Conservation (phyloP, 2,888 invertebrate species). For the Colletes collaris region DNA sequence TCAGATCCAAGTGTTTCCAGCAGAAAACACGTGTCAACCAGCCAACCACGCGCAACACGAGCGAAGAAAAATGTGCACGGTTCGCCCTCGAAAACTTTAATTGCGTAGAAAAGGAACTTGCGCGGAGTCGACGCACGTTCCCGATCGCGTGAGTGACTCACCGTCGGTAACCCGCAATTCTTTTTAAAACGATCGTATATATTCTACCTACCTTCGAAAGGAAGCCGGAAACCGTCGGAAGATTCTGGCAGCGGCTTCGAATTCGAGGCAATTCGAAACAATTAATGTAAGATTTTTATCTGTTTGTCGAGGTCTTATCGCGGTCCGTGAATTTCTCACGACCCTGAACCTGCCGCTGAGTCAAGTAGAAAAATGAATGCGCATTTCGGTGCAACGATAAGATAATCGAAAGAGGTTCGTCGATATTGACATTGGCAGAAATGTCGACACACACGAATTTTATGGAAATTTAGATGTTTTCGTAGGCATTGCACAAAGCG, state of each 20-base stretch:
- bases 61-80: background rate
- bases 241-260: background rate
- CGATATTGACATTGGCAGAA: background rate
- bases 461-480: too few species aligned
- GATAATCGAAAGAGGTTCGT: slow-evolving; percentile 16
- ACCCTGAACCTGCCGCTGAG: slow-evolving; percentile 32
- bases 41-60: slow-evolving; percentile 1
- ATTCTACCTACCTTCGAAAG: background rate
- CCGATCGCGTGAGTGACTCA: slow-evolving; percentile 14
- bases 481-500: slow-evolving; percentile 8
- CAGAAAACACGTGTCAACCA: slow-evolving; percentile 17
- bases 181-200: background rate
- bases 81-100: background rate
- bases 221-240: background rate
- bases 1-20: slow-evolving; percentile 2
- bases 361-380: slow-evolving; percentile 24
- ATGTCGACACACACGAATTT: slow-evolving; percentile 12
- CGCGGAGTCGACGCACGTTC: slow-evolving; percentile 1
- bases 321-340: slow-evolving; percentile 18
- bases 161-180: background rate
- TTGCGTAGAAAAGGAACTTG: slow-evolving; percentile 4
- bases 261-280: background rate
- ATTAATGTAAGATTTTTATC: background rate
- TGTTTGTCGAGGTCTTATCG: background rate
- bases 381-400: slow-evolving; percentile 17